Evolutionary conservation across 2,113 vertebrate species (phyloP).

Genomic region (Tetraodon nigroviridis): DNA sequence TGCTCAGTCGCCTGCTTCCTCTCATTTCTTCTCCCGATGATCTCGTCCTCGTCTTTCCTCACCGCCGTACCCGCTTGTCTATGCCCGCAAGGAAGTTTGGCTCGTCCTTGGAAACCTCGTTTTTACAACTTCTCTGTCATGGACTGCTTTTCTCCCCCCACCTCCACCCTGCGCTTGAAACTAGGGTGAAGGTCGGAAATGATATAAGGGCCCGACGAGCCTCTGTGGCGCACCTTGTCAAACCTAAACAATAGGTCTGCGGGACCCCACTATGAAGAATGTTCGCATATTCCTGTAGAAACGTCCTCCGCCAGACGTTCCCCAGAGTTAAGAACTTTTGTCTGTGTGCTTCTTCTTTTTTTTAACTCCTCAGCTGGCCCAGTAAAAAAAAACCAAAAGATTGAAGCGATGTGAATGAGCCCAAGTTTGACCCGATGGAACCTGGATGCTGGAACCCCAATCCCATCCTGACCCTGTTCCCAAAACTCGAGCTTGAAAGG

Average conservation of each 20-base stretch:
- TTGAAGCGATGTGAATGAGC: slow-evolving; percentile 58
- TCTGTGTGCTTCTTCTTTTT: slow-evolving; percentile 68
- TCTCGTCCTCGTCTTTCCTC: slow-evolving; percentile 25
- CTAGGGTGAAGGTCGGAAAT: slow-evolving; percentile 74
- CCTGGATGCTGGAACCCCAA: slow-evolving; percentile 32
- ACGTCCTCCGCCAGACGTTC: slow-evolving; percentile 64
- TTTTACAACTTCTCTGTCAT: slow-evolving; percentile 61
- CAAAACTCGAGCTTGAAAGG: slow-evolving; percentile 23
- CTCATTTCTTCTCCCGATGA: too few relatives aligned
- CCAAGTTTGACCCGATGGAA: slow-evolving; percentile 39
- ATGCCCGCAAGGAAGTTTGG: slow-evolving; percentile 70
- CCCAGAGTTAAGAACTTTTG: slow-evolving; percentile 71
- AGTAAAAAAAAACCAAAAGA: slow-evolving; percentile 58
- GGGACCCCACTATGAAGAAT: slow-evolving; percentile 62
- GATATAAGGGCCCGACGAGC: slow-evolving; percentile 72
- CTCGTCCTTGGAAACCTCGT: slow-evolving; percentile 76
- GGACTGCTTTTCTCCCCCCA: slow-evolving; percentile 34
- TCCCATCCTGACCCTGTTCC: slow-evolving; percentile 10
- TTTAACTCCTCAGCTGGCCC: slow-evolving; percentile 17
- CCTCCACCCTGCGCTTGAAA: slow-evolving; percentile 46
- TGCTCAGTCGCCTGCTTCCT: too few relatives aligned
- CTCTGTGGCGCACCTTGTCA: slow-evolving; percentile 73
- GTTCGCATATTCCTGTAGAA: slow-evolving; percentile 70
- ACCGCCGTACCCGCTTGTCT: slow-evolving; percentile 49
- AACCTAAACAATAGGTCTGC: slow-evolving; percentile 75